These are phyloP conservation scores for Anser cygnoides DNA, from an alignment of 2,113 vertebrate species.

Conservation along the genomic window DNA sequence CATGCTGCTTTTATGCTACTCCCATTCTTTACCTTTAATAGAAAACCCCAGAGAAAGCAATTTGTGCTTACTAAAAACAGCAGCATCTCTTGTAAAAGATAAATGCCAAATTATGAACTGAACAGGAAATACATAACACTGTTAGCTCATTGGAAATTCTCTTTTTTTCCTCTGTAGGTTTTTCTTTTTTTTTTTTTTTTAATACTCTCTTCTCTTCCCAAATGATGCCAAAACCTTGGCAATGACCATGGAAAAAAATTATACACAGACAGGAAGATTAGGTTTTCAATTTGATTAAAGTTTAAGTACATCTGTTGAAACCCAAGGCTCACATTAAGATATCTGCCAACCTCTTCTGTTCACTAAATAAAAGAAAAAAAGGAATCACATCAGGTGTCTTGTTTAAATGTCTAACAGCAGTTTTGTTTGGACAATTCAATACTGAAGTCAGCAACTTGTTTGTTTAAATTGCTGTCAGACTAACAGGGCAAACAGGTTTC, in stretches of 20 bases:
- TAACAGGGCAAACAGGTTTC: background rate
- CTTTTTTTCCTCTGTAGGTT: background rate
- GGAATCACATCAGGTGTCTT: background rate
- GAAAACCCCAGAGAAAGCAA: constrained; percentile 25
- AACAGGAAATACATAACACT: background rate
- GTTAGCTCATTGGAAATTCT: background rate
- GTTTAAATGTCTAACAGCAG: background rate
- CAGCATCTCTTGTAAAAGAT: constrained; percentile 37
- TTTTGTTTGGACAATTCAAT: background rate
- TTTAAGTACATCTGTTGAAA: background rate
- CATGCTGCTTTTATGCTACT: background rate
- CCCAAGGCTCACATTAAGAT: background rate
- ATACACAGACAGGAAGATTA: background rate
- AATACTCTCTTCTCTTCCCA: background rate
- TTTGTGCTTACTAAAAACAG: background rate
- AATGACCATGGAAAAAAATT: background rate
- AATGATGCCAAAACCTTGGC: background rate
- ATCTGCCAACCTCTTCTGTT: background rate
- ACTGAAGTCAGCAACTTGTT: background rate
- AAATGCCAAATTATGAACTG: background rate
- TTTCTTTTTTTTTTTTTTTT: background rate
- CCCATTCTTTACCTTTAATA: background rate
- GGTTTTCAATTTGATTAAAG: background rate
- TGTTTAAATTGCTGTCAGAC: background rate
- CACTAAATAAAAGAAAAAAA: background rate